Percentiles rank a stretch among this genome's conserved stretches.
Conservation (phyloP, 2,113 vertebrate species). For the Antennarius striatus region DNA sequence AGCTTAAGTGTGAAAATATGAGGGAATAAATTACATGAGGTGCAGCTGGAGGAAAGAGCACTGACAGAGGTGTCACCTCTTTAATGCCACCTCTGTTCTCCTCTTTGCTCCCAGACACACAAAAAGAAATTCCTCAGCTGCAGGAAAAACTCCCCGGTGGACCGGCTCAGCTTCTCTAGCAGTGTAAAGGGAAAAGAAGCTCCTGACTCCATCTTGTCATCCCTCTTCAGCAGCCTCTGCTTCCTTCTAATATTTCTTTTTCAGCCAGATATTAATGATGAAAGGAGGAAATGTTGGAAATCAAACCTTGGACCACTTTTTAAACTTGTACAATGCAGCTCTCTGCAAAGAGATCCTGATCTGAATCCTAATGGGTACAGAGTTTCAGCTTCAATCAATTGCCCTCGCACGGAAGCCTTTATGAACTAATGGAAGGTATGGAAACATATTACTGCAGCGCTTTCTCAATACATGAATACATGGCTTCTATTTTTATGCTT, state of each 20-base stretch:
- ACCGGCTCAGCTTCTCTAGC: constrained; percentile 40
- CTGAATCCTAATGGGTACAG: too few species aligned
- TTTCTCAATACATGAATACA: constrained; percentile 20
- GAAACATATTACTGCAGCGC: constrained; percentile 21
- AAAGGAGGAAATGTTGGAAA: constrained; percentile 20
- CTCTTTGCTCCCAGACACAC: constrained; percentile 14
- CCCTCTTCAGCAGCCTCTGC: constrained; percentile 18
- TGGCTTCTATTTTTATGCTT: constrained; percentile 52
- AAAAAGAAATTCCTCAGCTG: constrained; percentile 15
- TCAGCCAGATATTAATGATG: constrained; percentile 33
- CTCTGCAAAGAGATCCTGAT: neutral
- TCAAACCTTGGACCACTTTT: constrained; percentile 25
- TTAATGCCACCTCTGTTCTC: constrained; percentile 5
- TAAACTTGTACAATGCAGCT: constrained; percentile 32
- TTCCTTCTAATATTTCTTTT: constrained; percentile 19
- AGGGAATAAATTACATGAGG: neutral
- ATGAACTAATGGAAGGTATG: constrained; percentile 33
- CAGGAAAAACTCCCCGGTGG: constrained; percentile 26
- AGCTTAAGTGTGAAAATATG: constrained; percentile 2
- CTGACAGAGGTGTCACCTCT: constrained; percentile 18
- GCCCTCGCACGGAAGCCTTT: constrained; percentile 21
- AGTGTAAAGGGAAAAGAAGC: constrained; percentile 28
- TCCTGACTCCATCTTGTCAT: constrained; percentile 41
- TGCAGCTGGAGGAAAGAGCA: constrained; percentile 2
- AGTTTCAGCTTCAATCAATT: constrained; percentile 24